Conservation (phyloP, 2,113 vertebrate species). For the Cygnus buccinator region DNA sequence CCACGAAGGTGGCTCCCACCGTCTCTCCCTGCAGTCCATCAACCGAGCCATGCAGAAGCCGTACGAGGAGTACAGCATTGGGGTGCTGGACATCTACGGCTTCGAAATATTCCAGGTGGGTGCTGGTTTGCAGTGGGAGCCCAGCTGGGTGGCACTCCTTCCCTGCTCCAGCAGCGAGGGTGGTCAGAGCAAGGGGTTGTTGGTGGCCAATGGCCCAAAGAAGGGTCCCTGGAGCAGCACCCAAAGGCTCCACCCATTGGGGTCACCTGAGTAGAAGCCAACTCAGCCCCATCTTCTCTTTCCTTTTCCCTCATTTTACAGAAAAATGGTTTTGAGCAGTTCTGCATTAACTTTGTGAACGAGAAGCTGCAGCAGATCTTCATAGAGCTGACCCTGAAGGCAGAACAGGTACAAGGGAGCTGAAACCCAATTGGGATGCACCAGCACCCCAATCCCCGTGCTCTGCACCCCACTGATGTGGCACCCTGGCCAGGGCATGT, state of each 20-base stretch:
- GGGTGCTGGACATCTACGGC: slow-evolving; percentile 96
- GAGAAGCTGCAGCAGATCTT: slow-evolving; percentile 99
- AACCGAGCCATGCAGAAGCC: slow-evolving; percentile 96
- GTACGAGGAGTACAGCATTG: slow-evolving; percentile 89
- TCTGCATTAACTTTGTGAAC: slow-evolving; percentile 99
- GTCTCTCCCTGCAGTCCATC: slow-evolving; percentile 78
- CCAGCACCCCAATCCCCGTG: not conserved
- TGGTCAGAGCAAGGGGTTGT: not conserved
- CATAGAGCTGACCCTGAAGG: slow-evolving; percentile 96
- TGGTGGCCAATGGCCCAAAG: accelerated
- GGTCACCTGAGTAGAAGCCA: not conserved
- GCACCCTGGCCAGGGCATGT: not conserved
- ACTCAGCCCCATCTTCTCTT: not conserved
- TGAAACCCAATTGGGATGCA: not conserved
- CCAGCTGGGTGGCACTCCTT: not conserved
- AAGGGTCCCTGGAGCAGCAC: not conserved
- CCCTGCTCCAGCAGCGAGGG: not conserved
- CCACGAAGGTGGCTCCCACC: not conserved
- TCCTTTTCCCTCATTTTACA: slow-evolving; percentile 43
- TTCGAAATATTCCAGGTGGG: slow-evolving; percentile 97
- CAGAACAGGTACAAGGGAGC: slow-evolving; percentile 86
- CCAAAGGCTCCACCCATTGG: not conserved
- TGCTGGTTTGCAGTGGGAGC: not conserved
- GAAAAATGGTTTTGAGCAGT: slow-evolving; percentile 98
- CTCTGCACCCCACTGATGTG: not conserved